Evolutionary conservation across 2,888 invertebrate genomes (phyloP), one percentile per base, ranked within the genome.

Genomic region (Andrena bicolor): DNA sequence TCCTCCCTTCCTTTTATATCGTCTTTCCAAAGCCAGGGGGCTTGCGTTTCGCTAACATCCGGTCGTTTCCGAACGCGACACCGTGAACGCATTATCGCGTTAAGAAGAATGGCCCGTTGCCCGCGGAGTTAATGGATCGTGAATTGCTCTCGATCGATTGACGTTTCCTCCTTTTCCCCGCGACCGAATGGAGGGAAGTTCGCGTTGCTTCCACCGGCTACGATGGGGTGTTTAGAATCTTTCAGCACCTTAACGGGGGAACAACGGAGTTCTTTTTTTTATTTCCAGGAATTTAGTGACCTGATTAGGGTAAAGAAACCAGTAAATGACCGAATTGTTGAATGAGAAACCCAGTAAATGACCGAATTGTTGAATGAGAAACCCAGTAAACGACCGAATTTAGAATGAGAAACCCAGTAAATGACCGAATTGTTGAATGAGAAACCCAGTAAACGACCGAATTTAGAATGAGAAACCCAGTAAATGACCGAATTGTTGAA

Each of bases 81-180:
- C 74, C 66, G 68, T 76, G 65, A 77, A 83, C 77, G 72, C 79
- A 72, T 88, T 82, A 86, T 74, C 77, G 77, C 71, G 71, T 87
- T 80, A 76, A 71, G 75, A 82, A 84, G 77, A 78, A 69, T 65
- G 64, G 63, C 13, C 74, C 32, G 76, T 76, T 83, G 76, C 82
- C 82, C 66, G 63, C 63, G 53, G 74, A 84, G 84, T 88, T 88
- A 87, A 88, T 87, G 84, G 86, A 74, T 87, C 85, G 82, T 88
- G 84, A 88, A 88, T 80, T 76, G 73, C 83, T 48, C 64, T 77
- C 80, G 56, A 85, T 83, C 85, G 85, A 83, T 76, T 65, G 75
- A 20, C 68, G 75, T 73, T 81, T 75, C 79, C 74, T 80, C 75
- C 35, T 41, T 41, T 68, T 68, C 51, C 26, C 8, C 13, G 6